Evolutionary conservation across 2,888 invertebrate genomes (phyloP), one percentile per base, ranked within the genome.

Genomic region (Galerucella pusilla): DNA sequence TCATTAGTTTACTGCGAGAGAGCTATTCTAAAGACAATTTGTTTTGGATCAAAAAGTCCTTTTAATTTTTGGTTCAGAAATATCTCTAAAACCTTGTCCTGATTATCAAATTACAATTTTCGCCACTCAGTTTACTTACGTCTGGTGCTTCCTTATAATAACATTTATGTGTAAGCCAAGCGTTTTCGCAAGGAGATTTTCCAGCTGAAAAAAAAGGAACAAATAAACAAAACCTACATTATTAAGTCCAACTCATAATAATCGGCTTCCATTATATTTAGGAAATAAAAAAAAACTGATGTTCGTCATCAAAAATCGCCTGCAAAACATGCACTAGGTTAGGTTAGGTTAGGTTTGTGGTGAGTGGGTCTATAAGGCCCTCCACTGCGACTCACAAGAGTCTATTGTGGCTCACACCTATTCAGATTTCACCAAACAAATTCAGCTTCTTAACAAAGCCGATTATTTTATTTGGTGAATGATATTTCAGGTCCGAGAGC

Each of bases 121-220:
- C 16, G 2, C n/a, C 9, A n/a, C 10, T 54, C 4, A 14, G 6
- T n/a, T 14, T 71, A 70, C 74, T 79, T 76, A 83, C 83, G 28
- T 79, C 66, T 59, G 81, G 80, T 28, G 76, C 75, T 77, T 80
- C 80, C n/a, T 57, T 25, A 65, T 82, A 72, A 52, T 85, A 86
- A 68, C 87, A 87, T 78, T 85, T 84, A 71, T 87, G 82, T 6
- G 86, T 86, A 46, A 84, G 76, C 83, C 83, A 87, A 11, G 84
- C 86, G 59, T 81, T 86, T 61, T 87, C 86, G 70, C 86, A 87
- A 9, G 82, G 77, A 74, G 81, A 82, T 6, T 80, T 72, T 25
- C 86, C 86, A 67, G 74, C 86, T 84, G 71, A 70, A 83, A 80
- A 52, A 59, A 71, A 70, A 61, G 72, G 61, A 59, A 54, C 16